Conservation (phyloP, 23 tunicate genomes). For the Aplidium turbinatum region DNA sequence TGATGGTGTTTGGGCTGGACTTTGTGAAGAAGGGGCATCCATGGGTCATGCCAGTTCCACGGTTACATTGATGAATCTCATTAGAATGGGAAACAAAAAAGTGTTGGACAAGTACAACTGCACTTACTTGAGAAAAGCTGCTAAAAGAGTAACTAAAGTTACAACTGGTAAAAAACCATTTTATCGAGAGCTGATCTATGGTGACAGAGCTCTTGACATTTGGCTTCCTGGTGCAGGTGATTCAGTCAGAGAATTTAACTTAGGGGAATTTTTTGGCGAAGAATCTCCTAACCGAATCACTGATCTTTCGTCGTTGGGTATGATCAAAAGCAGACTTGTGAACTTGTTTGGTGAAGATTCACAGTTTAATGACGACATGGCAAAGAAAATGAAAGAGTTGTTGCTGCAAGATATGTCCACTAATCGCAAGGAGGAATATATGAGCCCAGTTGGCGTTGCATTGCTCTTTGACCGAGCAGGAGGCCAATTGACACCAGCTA, state of each 20-base stretch:
- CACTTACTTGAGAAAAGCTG: conserved; percentile 25
- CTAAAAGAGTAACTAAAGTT: conserved; percentile 26
- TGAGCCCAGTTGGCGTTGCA: conserved; percentile 34
- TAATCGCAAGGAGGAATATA: conserved; percentile 28
- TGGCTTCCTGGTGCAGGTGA: conserved; percentile 33
- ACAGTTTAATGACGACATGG: conserved; percentile 3
- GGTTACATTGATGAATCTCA: conserved; percentile 29
- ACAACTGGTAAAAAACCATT: conserved; percentile 34
- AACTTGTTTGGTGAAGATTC: conserved; percentile 14
- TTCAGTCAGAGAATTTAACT: conserved; percentile 18
- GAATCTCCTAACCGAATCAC: conserved; percentile 28
- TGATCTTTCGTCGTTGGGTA: conserved; percentile 11
- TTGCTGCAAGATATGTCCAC: conserved; percentile 18
- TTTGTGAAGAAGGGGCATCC: conserved; percentile 38
- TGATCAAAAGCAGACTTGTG: conserved; percentile 16
- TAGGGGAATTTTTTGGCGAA: conserved; percentile 25
- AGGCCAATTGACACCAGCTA: conserved; percentile 16
- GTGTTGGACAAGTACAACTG: conserved; percentile 26
- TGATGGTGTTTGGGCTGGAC: conserved; percentile 38
- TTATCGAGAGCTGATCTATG: conserved; percentile 37
- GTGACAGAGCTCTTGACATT: conserved; percentile 33
- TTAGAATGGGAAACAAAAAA: conserved; percentile 41
- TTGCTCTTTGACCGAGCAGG: conserved; percentile 33
- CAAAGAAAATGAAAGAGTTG: conserved; percentile 24
- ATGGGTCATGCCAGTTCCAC: conserved; percentile 42